A percentile compares a stretch with the other conserved stretches of the same genome.
These are phyloP conservation scores for Micronisus gabar DNA, from an alignment of 2,113 vertebrate genomes.

Conservation along the genomic window DNA sequence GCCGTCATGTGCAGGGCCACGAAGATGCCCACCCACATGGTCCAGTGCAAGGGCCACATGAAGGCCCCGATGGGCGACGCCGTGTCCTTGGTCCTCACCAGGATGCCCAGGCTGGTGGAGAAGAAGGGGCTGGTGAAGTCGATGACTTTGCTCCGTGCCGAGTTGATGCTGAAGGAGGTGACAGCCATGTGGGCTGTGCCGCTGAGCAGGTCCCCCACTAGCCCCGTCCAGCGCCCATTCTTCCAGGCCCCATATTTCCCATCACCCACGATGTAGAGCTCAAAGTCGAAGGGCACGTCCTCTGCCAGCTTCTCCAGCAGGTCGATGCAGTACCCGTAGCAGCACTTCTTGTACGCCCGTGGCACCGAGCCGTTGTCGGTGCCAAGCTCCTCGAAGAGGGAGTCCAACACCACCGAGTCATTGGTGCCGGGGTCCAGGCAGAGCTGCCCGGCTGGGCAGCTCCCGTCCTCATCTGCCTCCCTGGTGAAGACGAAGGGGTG, in stretches of 20 bases:
- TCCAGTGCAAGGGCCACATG: conserved; percentile 97
- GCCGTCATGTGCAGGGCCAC: conserved; percentile 90
- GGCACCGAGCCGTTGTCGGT: conserved; percentile 73
- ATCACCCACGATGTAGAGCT: conserved; percentile 93
- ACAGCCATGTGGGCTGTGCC: conserved; percentile 93
- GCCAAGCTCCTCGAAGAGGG: conserved; percentile 74
- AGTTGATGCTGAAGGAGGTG: conserved; percentile 96
- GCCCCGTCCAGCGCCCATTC: conserved; percentile 88
- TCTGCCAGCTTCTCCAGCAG: conserved; percentile 89
- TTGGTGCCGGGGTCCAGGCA: conserved; percentile 86
- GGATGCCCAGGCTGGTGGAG: conserved; percentile 95
- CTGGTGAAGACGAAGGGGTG: conserved; percentile 90
- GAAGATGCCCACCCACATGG: conserved; percentile 96
- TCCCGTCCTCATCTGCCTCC: conserved; percentile 85
- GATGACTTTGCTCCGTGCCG: conserved; percentile 87
- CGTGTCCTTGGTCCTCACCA: conserved; percentile 89
- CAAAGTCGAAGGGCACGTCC: conserved; percentile 87
- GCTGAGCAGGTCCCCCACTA: conserved; percentile 89
- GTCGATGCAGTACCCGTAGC: conserved; percentile 96
- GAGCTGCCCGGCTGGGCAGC: conserved; percentile 84
- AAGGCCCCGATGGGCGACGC: conserved; percentile 92
- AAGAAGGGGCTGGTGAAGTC: conserved; percentile 98
- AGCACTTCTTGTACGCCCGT: conserved; percentile 80
- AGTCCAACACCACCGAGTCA: conserved; percentile 72
- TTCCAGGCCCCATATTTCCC: conserved; percentile 90